Base-by-base conservation (phyloP, 2,113 vertebrate genomes). In the Callithrix jacchus region DNA sequence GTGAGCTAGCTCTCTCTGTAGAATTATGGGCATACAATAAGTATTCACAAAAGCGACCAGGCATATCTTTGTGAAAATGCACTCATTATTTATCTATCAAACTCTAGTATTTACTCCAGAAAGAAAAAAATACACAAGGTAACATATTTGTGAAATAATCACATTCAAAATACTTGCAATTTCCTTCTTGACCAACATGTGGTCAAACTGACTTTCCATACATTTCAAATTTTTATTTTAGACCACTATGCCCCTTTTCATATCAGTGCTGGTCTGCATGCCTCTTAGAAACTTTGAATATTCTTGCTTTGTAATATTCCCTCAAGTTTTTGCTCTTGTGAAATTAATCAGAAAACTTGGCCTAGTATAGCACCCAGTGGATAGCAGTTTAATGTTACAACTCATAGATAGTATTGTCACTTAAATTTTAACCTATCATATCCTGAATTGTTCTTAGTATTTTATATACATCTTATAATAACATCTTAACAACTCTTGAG, bases 11-110 rank as follows among this genome's bases (percentile, higher is more conserved):
- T 83, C 91, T 83, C 18, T 56, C 56, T 35, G 4, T 42, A 21
- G 0, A 1, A 52, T 70, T 88, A 2, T 25, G 7, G 27, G 54
- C 10, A 32, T 18, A 2, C 2, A 40, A 3, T 27, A 6, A 37
- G 21, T 9, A 20, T 27, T 58, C 81, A 87, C 30, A 8, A 1
- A 20, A 1, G 8, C 17, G 8, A 56, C 18, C 47, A 42, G 4
- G 18, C 3, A 52, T 2, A 93, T 25, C 16, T 58, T 73, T 81
- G 40, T 85, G 9, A 6, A 82, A 91, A 88, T 54, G 6, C 14
- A 92, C 20, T 84, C 12, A 40, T 74, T 70, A 45, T 87, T 49
- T 83, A 40, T 79, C 4, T 87, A 54, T 25, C 35, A 37, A 87
- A 23, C 14, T 95, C 2, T 70, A 4, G 7, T 71, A 70, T n/a